Evolutionary conservation across 1,140 invertebrate genomes (phyloP), one percentile per base, ranked within the genome.

Genomic region (Idris sp.): DNA sequence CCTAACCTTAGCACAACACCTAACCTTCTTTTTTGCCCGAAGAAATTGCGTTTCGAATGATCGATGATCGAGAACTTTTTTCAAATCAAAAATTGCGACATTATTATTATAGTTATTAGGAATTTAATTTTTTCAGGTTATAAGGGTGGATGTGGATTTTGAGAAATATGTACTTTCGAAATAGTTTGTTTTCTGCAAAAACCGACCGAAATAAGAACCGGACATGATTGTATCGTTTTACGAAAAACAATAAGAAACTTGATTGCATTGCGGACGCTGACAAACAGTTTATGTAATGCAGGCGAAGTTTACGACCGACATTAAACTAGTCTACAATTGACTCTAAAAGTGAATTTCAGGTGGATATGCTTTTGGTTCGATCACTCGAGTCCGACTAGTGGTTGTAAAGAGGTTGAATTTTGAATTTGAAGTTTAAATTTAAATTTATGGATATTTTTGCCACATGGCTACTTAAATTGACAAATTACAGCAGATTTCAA

Each of bases 1-100:
- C 78, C 80, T 80, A 83, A 79, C 67, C 56, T 72, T 48, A 49
- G 10, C 49, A n/a, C n/a, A n/a, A 26, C 15, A 49, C 64, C 75
- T 74, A 77, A 74, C 80, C 82, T 82, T 82, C 76, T 83, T 83
- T 80, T 75, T 74, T 73, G 71, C 62, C 14, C 40, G 71, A 80
- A 77, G 76, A 79, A 76, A 81, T 82, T 78, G 68, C 79, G 68
- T 78, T 81, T 74, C 61, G 67, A 71, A 54, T 61, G 59, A 65
- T 67, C 43, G 58, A 68, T 76, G 36, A 43, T 67, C 46, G 36
- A 67, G 53, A 61, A 61, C 19, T 1, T 18, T 28, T 41, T 58
- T 51, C 19, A 33, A 33, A 36, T 16, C 15, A 19, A 1, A 1
- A 18, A 0, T 43, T 35, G 5, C 30, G 30, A 43, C 62, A 67